Conservation (phyloP, 35 echinoderm and acorn worm species). For the Nesometra sesokonis region DNA sequence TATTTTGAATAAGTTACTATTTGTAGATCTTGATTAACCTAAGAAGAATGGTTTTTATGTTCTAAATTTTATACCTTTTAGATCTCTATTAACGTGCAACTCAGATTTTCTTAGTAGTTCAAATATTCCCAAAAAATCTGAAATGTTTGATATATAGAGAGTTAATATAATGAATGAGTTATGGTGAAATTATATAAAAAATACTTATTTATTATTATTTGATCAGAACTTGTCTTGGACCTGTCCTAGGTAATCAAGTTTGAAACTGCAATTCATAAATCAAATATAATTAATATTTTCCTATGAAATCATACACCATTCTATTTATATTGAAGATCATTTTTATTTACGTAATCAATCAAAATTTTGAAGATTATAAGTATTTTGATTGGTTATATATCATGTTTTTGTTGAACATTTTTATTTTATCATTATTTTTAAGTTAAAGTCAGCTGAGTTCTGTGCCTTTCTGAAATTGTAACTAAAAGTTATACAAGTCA, state of each 20-base stretch:
- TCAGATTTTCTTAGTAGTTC: no score
- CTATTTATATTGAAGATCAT: background rate
- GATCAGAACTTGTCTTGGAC: no score
- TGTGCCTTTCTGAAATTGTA: background rate
- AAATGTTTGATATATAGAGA: background rate
- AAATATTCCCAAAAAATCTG: background rate
- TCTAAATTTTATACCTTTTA: background rate
- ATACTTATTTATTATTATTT: background rate
- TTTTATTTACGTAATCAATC: background rate
- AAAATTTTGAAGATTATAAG: background rate
- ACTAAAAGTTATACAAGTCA: background rate
- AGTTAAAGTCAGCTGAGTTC: background rate
- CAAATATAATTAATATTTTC: background rate
- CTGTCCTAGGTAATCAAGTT: background rate
- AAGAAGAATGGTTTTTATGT: background rate
- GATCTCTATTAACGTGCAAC: background rate
- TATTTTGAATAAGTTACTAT: background rate
- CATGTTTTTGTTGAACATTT: background rate
- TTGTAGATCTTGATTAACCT: slow-evolving; percentile 3
- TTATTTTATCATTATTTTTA: background rate
- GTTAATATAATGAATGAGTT: background rate
- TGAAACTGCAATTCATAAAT: background rate
- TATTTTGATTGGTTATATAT: background rate
- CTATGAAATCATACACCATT: background rate
- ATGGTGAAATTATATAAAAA: background rate